Evolutionary conservation across 1,140 invertebrate species (phyloP).

Genomic region (Plectrocnemia conspersa): DNA sequence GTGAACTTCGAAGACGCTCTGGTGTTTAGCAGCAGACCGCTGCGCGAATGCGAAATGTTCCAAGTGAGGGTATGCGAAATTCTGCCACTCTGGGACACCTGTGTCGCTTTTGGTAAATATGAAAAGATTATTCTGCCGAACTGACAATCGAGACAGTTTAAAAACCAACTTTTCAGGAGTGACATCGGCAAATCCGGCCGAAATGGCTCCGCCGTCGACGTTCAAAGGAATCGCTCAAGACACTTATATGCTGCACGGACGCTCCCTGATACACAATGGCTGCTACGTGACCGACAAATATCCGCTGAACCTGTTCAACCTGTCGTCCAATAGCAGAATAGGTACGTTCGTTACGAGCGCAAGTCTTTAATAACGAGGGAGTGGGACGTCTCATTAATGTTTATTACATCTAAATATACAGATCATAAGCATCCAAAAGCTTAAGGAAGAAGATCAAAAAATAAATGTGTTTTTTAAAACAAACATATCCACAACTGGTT

Average conservation of each 20-base stretch:
- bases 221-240: slow-evolving; percentile 18
- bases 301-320: slow-evolving; percentile 13
- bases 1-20: slow-evolving; percentile 91
- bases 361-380: too few relatives aligned
- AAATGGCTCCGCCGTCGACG: slow-evolving; percentile 72
- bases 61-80: slow-evolving; percentile 88
- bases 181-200: slow-evolving; percentile 81
- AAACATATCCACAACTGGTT: too few relatives aligned
- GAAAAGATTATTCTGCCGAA: not conserved
- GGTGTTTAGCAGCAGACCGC: slow-evolving; percentile 80
- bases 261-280: slow-evolving; percentile 13
- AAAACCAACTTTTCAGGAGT: slow-evolving; percentile 51
- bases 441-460: too few relatives aligned
- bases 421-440: too few relatives aligned
- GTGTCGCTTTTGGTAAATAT: slow-evolving; percentile 71
- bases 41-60: slow-evolving; percentile 88
- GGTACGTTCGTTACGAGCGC: slow-evolving; percentile 35
- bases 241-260: slow-evolving; percentile 14
- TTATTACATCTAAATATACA: too few relatives aligned
- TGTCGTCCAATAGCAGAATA: slow-evolving; percentile 28
- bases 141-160: not conserved
- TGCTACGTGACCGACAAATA: slow-evolving; percentile 19
- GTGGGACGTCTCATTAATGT: too few relatives aligned
- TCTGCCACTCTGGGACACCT: slow-evolving; percentile 88
- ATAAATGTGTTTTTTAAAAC: too few relatives aligned